Base-by-base conservation (phyloP, 2,888 invertebrate genomes). In the Cinara cedri region DNA sequence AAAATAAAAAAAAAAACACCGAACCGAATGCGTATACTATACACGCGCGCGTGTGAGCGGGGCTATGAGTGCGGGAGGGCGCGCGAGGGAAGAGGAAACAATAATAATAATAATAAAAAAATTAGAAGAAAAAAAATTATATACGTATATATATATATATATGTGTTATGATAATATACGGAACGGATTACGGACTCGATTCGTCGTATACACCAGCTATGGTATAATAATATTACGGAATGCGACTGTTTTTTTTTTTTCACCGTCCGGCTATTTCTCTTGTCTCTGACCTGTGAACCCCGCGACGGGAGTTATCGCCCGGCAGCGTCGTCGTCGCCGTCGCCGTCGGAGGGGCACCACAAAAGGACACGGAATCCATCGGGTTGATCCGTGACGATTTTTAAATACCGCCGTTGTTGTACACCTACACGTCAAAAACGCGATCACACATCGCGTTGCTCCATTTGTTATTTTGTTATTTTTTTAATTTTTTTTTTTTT, bases 371-470 rank as follows among this genome's bases (percentile, higher is more conserved):
- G 13, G 24, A 68, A 76, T 42, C 14, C 13, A 55, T n/a, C 3
- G 24, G 54, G 74, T 66, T 44, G 65, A 75, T 75, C 76, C 76
- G 76, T 76, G 76, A 76, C 76, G 76, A 66, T 76, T 68, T 65
- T 76, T 66, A 66, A 75, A 75, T 46, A 66, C 65, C 44, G 19
- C 2, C 26, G 55, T 51, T 34, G 26, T 16, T 54, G 11, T 4
- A 26, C 11, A n/a, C 51, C 24, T 26, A 10, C 51, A 21, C 63
- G 62, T 54, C 42, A 51, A 24, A 21, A 75, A 42, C 42, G 74
- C 54, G 74, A 44, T 54, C 75, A 55, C 44, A 34, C 34, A 9
- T 10, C 24, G 42, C 14, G 54, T 44, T 16, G 49, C 21, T 49
- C 65, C 55, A 55, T 76, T 65, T 76, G 65, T 75, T 55, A 75